phyloP scores from a whole-genome alignment of 1,140 invertebrate species.

The Drosophila subpulchrella region DNA sequence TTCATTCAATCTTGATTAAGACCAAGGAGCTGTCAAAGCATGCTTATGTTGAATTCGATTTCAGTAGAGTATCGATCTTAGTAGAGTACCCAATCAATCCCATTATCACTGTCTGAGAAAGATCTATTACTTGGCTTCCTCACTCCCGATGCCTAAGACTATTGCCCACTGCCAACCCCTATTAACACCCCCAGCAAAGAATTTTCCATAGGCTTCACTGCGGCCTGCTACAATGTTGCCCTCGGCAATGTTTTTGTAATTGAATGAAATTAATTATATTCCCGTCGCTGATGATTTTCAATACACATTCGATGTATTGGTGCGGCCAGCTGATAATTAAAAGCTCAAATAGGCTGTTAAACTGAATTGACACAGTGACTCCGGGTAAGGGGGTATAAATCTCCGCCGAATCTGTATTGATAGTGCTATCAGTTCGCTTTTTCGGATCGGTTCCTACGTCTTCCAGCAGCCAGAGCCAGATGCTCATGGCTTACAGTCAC shows the following conservation, averaged over 20 bases:
- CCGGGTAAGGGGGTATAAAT: constrained; percentile 9
- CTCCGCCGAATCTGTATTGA: constrained; percentile 18
- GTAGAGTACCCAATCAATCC: constrained; percentile 2
- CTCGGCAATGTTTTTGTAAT: constrained; percentile 19
- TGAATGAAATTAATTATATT: constrained; percentile 35
- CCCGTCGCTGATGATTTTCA: constrained; percentile 7
- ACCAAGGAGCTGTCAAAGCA: constrained; percentile 13
- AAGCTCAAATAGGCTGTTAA: constrained; percentile 66
- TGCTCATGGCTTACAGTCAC: constrained; percentile 12
- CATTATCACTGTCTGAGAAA: constrained; percentile 12
- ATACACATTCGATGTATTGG: constrained; percentile 3
- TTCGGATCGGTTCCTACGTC: constrained; percentile 1
- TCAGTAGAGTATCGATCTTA: neutral
- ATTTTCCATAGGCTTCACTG: constrained; percentile 21
- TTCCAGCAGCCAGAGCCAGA: constrained; percentile 12
- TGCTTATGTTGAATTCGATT: neutral
- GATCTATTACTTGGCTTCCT: constrained; percentile 37
- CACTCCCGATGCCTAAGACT: constrained; percentile 4
- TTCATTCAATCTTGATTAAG: constrained; percentile 16
- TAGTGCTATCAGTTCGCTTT: constrained; percentile 13
- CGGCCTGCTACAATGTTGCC: constrained; percentile 19
- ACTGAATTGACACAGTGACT: constrained; percentile 70
- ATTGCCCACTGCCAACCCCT: neutral
- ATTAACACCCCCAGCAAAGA: neutral
- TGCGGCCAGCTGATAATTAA: constrained; percentile 55